Evolutionary conservation across 23 tunicate species (phyloP), one percentile per base, ranked within the genome.

Genomic region (Ascidia mentula): DNA sequence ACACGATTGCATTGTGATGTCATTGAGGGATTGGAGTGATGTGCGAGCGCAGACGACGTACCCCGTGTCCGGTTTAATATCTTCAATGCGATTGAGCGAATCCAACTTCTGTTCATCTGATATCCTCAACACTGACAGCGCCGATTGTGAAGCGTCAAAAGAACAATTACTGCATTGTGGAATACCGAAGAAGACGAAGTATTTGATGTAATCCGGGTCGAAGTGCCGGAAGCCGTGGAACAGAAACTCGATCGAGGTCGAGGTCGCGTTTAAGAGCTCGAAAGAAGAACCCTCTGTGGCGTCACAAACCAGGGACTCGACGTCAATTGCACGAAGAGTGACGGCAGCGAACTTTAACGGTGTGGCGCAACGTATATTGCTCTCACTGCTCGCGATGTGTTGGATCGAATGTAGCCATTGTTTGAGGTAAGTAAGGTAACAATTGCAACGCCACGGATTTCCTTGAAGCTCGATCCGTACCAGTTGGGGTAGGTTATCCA

Each of bases 381-480:
- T 40, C n/a, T 39, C 70, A 40, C 60, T 84, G 39, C 86, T 79
- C 40, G 82, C 45, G 32, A 88, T 39, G 0, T 84, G 73, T 18
- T 70, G 60, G 39, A 90, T 86, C 26, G 36, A 31, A 18, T 34
- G 20, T 5, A 81, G 38, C 97, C 90, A 91, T 28, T 70, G 37
- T 69, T 89, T 88, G 9, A 93, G 84, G 60, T 83, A 83, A 46
- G 39, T 80, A 12, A 89, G 78, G 79, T 89, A 69, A 72, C 98
- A 93, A 60, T 93, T 87, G 83, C 98, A 93, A 31, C 75, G 78
- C 98, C 98, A 93, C 9, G 89, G 86, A 70, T 93, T 93, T 37
- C 71, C 87, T 40, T 80, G 73, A 53, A 93, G 75, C 34, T 90
- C 87, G 22, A 93, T 39, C 17, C 76, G 40, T 36, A 60, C 38